Evolutionary conservation across 2,113 vertebrate genomes (phyloP), one percentile per base, ranked within the genome.

Genomic region (Otolemur garnettii): DNA sequence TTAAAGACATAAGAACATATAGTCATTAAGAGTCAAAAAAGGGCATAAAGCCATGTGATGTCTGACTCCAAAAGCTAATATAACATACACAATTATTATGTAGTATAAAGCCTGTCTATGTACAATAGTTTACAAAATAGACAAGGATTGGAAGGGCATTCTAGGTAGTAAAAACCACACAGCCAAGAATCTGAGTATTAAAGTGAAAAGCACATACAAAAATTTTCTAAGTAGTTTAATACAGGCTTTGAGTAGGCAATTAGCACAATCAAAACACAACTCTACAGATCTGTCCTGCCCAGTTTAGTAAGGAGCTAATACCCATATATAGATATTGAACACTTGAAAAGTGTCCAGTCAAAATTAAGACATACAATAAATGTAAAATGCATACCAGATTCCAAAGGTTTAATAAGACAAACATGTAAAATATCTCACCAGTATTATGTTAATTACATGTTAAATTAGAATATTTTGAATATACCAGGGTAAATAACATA

Each of bases 81-180:
- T 26, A 78, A 81, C 62, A 88, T 26, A 78, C 19, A 8, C 87
- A 92, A 68, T 33, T 81, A 85, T 21, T 72, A 4, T 50, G 45
- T 50, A 50, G 7, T 50, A 50, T 59, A 87, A 91, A 68, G 35
- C 28, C 11, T 91, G 80, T 57, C 22, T 85, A 64, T 71, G 53
- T 59, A 91, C 28, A 94, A 79, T 68, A 72, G 7, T 77, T 96
- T 71, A 91, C 28, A 89, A 95, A 85, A 80, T 35, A 88, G 42
- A 85, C 72, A 85, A 92, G 13, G 45, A 35, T 35, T 30, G 2
- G 30, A 62, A 88, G 35, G 22, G 33, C 57, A 71, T 90, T 91
- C 42, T 90, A 69, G 50, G 85, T 69, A 90, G 26, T 83, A 93
- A 93, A 57, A 93, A 78, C 18, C 45, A 86, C 24, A 77, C 9